Base-by-base conservation (phyloP, 2,113 vertebrate genomes). In the Crotophaga sulcirostris region DNA sequence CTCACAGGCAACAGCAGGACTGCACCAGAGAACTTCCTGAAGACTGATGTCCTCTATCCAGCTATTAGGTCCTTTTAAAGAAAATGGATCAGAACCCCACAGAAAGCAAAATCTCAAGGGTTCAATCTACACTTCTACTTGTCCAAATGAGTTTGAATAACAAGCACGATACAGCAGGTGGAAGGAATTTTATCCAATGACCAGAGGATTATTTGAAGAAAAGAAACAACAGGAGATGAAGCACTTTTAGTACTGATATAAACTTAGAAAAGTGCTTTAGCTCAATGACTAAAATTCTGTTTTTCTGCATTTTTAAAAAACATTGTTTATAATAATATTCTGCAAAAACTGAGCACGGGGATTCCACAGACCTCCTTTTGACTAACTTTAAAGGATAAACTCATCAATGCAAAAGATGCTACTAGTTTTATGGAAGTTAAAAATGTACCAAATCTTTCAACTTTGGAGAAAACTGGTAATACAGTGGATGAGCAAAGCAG, bases 151-250 rank as follows among this genome's bases (percentile, higher is more conserved):
- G 42, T 42, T 87, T 40, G 24, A 76, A 16, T 23, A 62, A n/a
- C 9, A 51, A 83, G 45, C 4, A 36, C 16, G 49, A 5, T 2
- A 47, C 0, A 1, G 55, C 36, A 49, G 5, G 23, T 23, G 23
- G 13, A 59, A 83, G 33, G 29, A 51, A 58, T 74, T 87, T 67
- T 44, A 59, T 45, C 56, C 28, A 14, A 28, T 8, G 18, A 79
- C 7, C 13, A 55, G n/a, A 56, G 11, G 11, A 74, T 9, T 29
- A 45, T 19, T 10, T 59, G 38, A 67, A 28, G 31, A 36, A 55
- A 82, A 51, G 68, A 44, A 52, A 63, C 17, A 77, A 52, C 4
- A 58, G 29, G 9, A 90, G 55, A 84, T 10, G 18, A 55, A 90
- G 38, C 33, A 77, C 23, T 42, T 42, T 25, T 54, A 54, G 59